Evolutionary conservation across 2,797 vertebrate genomes (phyloP), one percentile per base, ranked within the genome.

Genomic region (Decapterus maruadsi): DNA sequence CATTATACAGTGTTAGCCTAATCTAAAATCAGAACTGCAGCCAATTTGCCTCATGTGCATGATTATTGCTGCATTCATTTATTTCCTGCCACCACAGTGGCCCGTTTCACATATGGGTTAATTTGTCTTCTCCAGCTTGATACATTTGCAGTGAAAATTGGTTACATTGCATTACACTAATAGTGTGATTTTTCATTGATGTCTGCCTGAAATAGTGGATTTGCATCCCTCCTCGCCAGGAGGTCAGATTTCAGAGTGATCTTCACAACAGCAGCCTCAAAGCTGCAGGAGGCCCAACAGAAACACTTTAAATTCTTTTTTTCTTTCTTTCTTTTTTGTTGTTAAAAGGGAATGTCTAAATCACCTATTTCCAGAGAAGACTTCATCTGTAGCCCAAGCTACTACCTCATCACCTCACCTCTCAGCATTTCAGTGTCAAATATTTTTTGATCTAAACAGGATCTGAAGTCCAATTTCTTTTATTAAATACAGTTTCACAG

Each of bases 181-280:
- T 62, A 61, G 48, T 10, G 14, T 65, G 29, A 64, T 22, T 62
- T 38, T 68, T 76, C 73, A 86, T 68, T 68, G 63, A 82, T 78
- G 26, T 69, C 72, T 65, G 60, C 34, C 34, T 42, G 22, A 86
- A 78, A 69, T 4, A 9, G 14, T 74, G 17, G 67, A 29, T 68
- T 72, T 78, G 43, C 65, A 50, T 57, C 40, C 48, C 17, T 51
- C 48, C 6, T 61, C 38, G 11, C n/a, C 48, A 7, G 55, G 17
- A 75, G 78, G 72, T 88, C 77, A 72, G 16, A 59, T 70, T 66
- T 71, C 78, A 51, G 42, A 68, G 71, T 78, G 11, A 62, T 48
- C 46, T 72, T 72, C 9, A 65, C 36, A 72, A 36, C 42, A 59
- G 50, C 62, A 65, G 7, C 34, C 53, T 69, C 11, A 71, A 75